Conservation (phyloP, 2,888 invertebrate genomes). For the Masnerella sp. region DNA sequence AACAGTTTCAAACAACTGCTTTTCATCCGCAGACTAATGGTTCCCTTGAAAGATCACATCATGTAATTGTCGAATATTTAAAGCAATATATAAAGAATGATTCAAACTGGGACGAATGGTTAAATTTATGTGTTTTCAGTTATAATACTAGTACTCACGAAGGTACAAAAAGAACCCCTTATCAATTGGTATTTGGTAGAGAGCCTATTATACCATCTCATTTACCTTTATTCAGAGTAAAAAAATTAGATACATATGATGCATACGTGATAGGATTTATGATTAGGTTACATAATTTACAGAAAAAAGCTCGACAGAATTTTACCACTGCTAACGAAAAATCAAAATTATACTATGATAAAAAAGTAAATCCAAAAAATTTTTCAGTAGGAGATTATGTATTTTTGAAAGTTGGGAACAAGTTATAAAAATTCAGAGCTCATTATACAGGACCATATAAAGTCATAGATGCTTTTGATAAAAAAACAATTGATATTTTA, state of each 20-base stretch:
- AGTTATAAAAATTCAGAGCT: too few species aligned
- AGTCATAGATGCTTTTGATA: too few species aligned
- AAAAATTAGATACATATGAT: not conserved
- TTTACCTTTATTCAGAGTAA: not conserved
- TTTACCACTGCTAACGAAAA: not conserved
- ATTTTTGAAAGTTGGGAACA: too few species aligned
- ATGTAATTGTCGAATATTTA: not conserved
- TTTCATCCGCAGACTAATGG: not conserved
- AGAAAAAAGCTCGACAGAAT: not conserved
- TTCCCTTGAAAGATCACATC: constrained; percentile 1
- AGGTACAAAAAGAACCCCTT: not conserved
- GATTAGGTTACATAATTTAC: not conserved
- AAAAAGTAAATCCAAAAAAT: too few species aligned
- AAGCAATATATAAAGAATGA: not conserved
- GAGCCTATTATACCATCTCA: not conserved
- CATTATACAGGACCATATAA: too few species aligned
- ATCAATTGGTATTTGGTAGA: not conserved
- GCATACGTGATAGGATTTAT: not conserved
- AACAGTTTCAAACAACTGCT: not conserved
- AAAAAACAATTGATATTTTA: too few species aligned
- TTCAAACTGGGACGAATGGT: not conserved
- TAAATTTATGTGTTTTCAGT: not conserved
- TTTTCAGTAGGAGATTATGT: too few species aligned
- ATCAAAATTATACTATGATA: too few species aligned
- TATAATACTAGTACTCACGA: not conserved